A percentile compares a stretch with the other conserved stretches of the same genome.
Evolutionary conservation across 2,797 vertebrate species (phyloP).

Genomic region (Tokudaia tokunoshimensis): DNA sequence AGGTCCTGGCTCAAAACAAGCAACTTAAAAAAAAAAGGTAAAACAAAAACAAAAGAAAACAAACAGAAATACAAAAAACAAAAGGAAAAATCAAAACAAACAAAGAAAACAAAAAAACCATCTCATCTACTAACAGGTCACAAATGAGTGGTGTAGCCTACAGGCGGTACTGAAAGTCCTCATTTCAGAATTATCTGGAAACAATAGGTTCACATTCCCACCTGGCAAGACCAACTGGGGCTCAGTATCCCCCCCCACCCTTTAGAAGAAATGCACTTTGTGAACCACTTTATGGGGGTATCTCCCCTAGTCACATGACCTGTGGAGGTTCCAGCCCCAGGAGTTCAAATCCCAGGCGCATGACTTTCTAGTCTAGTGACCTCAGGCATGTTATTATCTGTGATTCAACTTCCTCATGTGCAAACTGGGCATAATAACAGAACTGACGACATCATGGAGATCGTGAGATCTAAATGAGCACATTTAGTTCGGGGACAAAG

Average conservation of each 20-base stretch:
- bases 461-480: not conserved
- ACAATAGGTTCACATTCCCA: not conserved
- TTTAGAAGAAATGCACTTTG: rapidly evolving
- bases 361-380: not conserved
- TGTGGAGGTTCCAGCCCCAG: not conserved
- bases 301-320: not conserved
- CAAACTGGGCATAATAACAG: not conserved
- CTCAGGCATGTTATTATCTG: not conserved
- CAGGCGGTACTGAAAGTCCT: not conserved
- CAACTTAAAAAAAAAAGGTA: not conserved
- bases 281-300: not conserved
- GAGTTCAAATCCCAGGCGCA: not conserved
- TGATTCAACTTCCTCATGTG: not conserved
- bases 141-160: not conserved
- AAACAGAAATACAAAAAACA: too few relatives aligned
- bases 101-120: not conserved
- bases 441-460: not conserved
- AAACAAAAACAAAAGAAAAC: too few relatives aligned
- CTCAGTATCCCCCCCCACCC: not conserved
- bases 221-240: not conserved
- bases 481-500: not conserved
- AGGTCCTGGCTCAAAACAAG: not conserved
- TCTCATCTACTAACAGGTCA: not conserved
- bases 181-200: not conserved
- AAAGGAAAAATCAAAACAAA: not conserved